Conservation (phyloP, 2,797 vertebrate species). For the Nasua narica region DNA sequence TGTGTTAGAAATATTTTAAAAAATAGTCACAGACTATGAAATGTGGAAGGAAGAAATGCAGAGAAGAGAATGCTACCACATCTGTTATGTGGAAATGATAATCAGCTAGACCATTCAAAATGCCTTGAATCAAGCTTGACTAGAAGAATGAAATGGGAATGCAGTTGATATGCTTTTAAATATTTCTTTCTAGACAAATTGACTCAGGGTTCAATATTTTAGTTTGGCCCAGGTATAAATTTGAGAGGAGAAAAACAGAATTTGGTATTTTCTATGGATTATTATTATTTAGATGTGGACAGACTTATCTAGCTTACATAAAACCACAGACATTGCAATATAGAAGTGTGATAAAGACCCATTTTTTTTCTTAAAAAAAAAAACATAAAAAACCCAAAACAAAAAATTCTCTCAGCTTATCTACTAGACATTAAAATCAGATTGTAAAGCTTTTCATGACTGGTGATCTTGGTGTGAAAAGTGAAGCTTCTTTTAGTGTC, state of each 20-base stretch:
- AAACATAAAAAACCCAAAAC: not conserved
- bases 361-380: not conserved
- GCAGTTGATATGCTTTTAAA: conserved; percentile 68
- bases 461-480: not conserved
- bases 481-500: not conserved
- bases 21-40: not conserved
- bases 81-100: conserved; percentile 53
- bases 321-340: conserved; percentile 54
- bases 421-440: conserved; percentile 30
- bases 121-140: conserved; percentile 52
- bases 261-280: conserved; percentile 63
- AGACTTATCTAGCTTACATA: not conserved
- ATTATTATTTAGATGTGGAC: conserved; percentile 50
- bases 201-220: conserved; percentile 59
- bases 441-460: not conserved
- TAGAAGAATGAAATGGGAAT: conserved; percentile 55
- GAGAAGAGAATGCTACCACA: not conserved
- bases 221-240: conserved; percentile 69
- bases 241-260: conserved; percentile 61
- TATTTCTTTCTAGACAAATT: conserved; percentile 66
- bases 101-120: conserved; percentile 47
- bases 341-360: conserved; percentile 31
- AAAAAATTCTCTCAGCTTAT: conserved; percentile 16
- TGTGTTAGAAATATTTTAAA: not conserved
- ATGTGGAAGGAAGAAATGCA: not conserved